Evolutionary conservation across 1,140 invertebrate species (phyloP), one percentile per base, ranked within the genome.

Genomic region (Pygmarrhopalites habei): DNA sequence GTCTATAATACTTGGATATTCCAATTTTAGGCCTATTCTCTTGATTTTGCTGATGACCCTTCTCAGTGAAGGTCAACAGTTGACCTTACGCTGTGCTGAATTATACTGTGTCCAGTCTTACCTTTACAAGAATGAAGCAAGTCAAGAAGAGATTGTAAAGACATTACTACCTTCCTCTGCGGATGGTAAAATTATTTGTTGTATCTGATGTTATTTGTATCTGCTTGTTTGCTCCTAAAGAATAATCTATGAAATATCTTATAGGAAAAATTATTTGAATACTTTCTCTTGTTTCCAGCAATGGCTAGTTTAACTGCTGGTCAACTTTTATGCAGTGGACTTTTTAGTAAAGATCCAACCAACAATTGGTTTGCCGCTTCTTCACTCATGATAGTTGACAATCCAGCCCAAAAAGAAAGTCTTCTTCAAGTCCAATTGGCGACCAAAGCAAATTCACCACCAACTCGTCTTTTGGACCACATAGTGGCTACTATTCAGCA

Each of bases 1-100:
- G n/a, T n/a, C n/a, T n/a, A n/a, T n/a, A n/a, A n/a, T n/a, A n/a
- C n/a, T n/a, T n/a, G n/a, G 14, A 41, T n/a, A 32, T 44, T 19
- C 23, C 25, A 57, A 41, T 25, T 43, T 30, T 68, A 87, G 86
- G 52, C 90, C 95, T 1, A 92, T 90, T 1, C 87, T 99, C 51
- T 88, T 98, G 0, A 88, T 98, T 44, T 78, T 99, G 10, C 76
- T 99, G 14, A 94, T 98, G 88, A 97, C 94, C 0, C 98, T 99
- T 93, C 92, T 98, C 2, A 97, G 97, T 76, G 95, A 99, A 72
- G 97, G 96, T 74, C 96, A 99, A 75, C 88, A 92, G 15, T 90
- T 98, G 74, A 77, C 83, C 10, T 76, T 99, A 56, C 83, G 95
- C 57, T 95, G 92, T 78, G 88, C 96, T 1, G 93, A 98, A 12